Conservation (phyloP, 1,140 invertebrate genomes). For the Eulimnadia texana region DNA sequence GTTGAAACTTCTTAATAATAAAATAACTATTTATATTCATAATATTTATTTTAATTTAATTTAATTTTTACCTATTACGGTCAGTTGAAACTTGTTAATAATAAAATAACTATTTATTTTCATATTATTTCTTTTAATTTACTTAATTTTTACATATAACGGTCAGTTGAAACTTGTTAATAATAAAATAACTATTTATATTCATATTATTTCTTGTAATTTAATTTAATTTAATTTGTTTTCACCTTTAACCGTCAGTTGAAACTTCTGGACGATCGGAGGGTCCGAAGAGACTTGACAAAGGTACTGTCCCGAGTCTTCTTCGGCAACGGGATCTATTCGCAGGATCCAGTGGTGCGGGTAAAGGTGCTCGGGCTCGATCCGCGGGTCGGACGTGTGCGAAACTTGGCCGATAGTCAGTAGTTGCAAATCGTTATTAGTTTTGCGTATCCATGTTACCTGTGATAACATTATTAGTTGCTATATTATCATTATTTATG, state of each 20-base stretch:
- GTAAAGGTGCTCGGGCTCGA: background rate
- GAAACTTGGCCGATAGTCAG: slow-evolving; percentile 3
- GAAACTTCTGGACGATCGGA: background rate
- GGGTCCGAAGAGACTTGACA: slow-evolving; percentile 5
- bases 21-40: too few relatives aligned
- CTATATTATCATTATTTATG: background rate
- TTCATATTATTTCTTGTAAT: background rate
- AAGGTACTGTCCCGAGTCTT: slow-evolving; percentile 3
- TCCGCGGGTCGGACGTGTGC: slow-evolving; percentile 5
- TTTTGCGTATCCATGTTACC: slow-evolving; percentile 5
- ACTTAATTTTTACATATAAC: too few relatives aligned
- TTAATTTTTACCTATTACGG: too few relatives aligned
- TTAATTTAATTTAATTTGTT: background rate
- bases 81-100: too few relatives aligned
- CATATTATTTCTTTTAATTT: too few relatives aligned
- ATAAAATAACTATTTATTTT: too few relatives aligned
- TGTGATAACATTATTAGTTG: background rate
- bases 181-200: background rate
- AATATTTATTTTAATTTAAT: too few relatives aligned
- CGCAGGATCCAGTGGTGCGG: slow-evolving; percentile 2
- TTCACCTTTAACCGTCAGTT: background rate
- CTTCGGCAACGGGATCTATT: background rate
- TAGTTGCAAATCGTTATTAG: background rate
- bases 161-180: too few relatives aligned
- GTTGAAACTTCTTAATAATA: too few relatives aligned